Evolutionary conservation across 2,888 invertebrate species (phyloP), one percentile per base, ranked within the genome.

Genomic region (Drosophila crucigera): DNA sequence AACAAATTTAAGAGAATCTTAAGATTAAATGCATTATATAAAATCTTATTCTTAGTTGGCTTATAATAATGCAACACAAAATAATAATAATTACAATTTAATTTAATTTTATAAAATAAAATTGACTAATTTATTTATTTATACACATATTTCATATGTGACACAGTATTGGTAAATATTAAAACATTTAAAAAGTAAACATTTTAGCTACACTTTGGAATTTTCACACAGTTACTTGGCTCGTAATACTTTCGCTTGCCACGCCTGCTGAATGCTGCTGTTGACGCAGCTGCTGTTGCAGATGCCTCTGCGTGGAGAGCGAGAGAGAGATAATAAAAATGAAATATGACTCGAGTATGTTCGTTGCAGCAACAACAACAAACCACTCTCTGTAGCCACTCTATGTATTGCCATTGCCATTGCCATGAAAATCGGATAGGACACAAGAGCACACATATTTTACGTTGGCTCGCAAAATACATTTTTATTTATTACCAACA

Each of bases 351-450:
- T 88, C 84, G 84, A 91, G 22, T 55, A 68, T 74, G 73, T 55
- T 61, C 30, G 31, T 25, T 54, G 76, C 52, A 68, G 31, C 56
- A 63, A 41, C 55, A 58, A 31, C 30, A 58, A 31, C 22, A 22
- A 30, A 16, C 22, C 16, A 30, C n/a, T 52, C 52, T 11, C 28
- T 14, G n/a, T 30, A 30, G 16, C 47, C 47, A 47, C 59, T 47
- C 37, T 41, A 59, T 41, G 56, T 43, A 76, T 64, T 73, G 59
- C 91, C 85, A 91, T 14, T 92, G 91, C 92, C 91, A 91, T 10
- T 92, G 91, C 92, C 91, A 91, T 91, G 92, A 91, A 92, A 92
- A 92, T 92, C 92, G 92, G 92, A 92, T 92, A 92, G 91, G 91
- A 92, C 71, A 56, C 25, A 47, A 16, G 37, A 16, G 55, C 16